Conservation (phyloP, 2,888 invertebrate species). For the Amphimallon solstitiale region DNA sequence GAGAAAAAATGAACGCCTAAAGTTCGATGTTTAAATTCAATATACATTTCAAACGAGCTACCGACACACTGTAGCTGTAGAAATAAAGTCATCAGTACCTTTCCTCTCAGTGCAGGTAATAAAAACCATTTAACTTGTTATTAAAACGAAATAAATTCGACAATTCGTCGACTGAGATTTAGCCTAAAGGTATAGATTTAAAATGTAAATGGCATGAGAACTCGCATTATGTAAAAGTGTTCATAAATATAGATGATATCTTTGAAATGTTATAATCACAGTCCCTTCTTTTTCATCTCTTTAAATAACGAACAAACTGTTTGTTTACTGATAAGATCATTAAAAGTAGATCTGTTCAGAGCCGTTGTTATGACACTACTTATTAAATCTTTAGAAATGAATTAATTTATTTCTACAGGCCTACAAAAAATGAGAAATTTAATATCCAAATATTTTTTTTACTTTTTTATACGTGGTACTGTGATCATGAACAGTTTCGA, state of each 20-base stretch:
- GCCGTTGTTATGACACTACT: slow-evolving; percentile 21
- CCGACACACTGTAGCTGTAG: slow-evolving; percentile 6
- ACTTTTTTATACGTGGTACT: too few species aligned
- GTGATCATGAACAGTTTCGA: too few species aligned
- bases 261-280: slow-evolving; percentile 35
- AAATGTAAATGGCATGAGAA: slow-evolving; percentile 40
- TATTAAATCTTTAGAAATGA: slow-evolving; percentile 30
- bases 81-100: slow-evolving; percentile 36
- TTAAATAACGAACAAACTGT: slow-evolving; percentile 17
- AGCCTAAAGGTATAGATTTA: slow-evolving; percentile 35
- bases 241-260: slow-evolving; percentile 40
- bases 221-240: slow-evolving; percentile 34
- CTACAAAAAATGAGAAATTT: background rate
- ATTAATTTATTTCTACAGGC: background rate
- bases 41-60: slow-evolving; percentile 21
- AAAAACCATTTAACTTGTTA: slow-evolving; percentile 39
- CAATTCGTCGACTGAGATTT: slow-evolving; percentile 18
- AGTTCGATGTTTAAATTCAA: slow-evolving; percentile 19
- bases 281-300: slow-evolving; percentile 20
- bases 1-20: slow-evolving; percentile 19
- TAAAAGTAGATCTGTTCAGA: slow-evolving; percentile 31
- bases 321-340: slow-evolving; percentile 38
- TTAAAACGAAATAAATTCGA: slow-evolving; percentile 40
- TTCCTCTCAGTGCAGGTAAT: slow-evolving; percentile 32
- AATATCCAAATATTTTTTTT: too few species aligned